These are phyloP conservation scores for Petaurus breviceps DNA, from an alignment of 2,113 vertebrate species.

Conservation along the genomic window DNA sequence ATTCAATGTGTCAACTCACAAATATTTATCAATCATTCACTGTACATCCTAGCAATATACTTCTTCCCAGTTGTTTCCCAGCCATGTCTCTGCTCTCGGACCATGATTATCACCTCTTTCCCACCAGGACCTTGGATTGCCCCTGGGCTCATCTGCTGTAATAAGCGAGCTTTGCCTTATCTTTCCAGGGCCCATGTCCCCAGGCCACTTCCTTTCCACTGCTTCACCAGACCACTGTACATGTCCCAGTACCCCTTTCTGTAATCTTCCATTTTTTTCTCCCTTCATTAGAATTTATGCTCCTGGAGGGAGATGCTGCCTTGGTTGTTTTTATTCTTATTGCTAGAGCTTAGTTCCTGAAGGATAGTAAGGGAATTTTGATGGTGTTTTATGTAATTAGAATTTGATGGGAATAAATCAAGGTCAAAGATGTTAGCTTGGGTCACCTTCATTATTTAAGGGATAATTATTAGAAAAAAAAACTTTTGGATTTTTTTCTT, in stretches of 20 bases:
- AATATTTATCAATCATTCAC: not conserved
- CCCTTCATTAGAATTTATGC: not conserved
- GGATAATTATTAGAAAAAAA: not conserved
- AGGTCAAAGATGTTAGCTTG: not conserved
- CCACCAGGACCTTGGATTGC: not conserved
- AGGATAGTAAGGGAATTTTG: not conserved
- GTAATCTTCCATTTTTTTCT: not conserved
- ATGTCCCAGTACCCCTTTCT: not conserved
- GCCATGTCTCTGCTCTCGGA: not conserved
- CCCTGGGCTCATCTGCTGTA: not conserved
- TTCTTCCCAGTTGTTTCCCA: not conserved
- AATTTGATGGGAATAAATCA: not conserved
- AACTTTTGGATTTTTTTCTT: not conserved
- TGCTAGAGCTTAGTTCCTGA: not conserved
- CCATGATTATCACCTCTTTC: not conserved
- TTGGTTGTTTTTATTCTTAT: not conserved
- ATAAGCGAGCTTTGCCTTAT: not conserved
- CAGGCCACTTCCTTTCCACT: not conserved
- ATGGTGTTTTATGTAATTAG: not conserved
- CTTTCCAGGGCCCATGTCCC: not conserved
- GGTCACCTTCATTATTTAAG: not conserved
- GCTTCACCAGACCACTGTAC: not conserved
- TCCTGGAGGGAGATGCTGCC: not conserved
- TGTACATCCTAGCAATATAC: not conserved
- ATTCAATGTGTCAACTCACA: not conserved